Evolutionary conservation across 1,140 invertebrate species (phyloP).

Genomic region (Diplogasteroides magnus): DNA sequence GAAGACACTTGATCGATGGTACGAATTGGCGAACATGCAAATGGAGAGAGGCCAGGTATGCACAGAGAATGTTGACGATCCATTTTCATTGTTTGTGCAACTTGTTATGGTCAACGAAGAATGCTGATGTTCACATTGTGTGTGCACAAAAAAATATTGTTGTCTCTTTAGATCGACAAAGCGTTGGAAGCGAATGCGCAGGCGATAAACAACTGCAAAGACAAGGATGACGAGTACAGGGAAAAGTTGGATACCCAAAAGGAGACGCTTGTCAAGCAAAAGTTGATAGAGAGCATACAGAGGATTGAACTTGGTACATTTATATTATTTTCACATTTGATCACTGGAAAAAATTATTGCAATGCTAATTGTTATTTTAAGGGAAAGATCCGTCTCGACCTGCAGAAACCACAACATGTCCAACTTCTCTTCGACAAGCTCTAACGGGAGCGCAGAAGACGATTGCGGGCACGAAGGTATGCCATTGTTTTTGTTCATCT

Average conservation of each 20-base stretch:
- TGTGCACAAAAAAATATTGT: too few species aligned
- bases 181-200: conserved; percentile 49
- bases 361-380: background rate
- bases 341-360: background rate
- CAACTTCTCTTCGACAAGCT: conserved; percentile 25
- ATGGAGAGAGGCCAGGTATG: conserved; percentile 17
- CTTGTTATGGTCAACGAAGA: background rate
- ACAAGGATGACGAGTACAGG: conserved; percentile 49
- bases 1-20: conserved; percentile 54
- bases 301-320: background rate
- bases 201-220: conserved; percentile 54
- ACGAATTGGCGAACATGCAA: conserved; percentile 49
- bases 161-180: conserved; percentile 54
- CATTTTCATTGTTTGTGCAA: background rate
- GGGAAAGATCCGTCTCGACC: conserved; percentile 12
- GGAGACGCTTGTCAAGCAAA: conserved; percentile 47
- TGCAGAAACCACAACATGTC: conserved; percentile 13
- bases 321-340: background rate
- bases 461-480: conserved; percentile 14
- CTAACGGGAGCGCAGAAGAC: conserved; percentile 27
- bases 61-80: too few species aligned
- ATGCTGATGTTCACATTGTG: background rate
- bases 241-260: conserved; percentile 47
- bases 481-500: too few species aligned
- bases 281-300: conserved; percentile 25